Conservation (phyloP, 1,140 invertebrate genomes). For the Drosophila nasuta region DNA sequence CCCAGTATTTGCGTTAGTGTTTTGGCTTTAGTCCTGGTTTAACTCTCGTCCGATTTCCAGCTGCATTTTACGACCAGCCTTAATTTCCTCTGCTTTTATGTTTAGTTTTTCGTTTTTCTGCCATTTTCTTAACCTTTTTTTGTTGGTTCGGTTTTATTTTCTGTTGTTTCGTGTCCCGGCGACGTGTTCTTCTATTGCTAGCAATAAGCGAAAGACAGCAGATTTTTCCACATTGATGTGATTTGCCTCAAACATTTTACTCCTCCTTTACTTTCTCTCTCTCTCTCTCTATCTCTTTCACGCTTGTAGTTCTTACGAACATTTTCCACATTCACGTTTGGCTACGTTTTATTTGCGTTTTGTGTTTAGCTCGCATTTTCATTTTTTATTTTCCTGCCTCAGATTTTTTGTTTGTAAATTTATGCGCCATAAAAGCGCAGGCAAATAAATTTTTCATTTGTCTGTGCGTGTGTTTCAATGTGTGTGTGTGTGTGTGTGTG, state of each 20-base stretch:
- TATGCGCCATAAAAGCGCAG: constrained; percentile 67
- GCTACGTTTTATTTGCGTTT: constrained; percentile 51
- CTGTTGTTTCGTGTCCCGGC: constrained; percentile 24
- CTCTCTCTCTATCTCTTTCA: constrained; percentile 6
- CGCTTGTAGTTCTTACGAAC: constrained; percentile 21
- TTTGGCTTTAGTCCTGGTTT: constrained; percentile 52
- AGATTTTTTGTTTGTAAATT: constrained; percentile 74
- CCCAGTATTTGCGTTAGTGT: constrained; percentile 43
- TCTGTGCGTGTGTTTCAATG: neutral
- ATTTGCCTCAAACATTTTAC: constrained; percentile 68
- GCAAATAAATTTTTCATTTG: constrained; percentile 37
- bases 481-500: too few species aligned
- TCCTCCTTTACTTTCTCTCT: constrained; percentile 25
- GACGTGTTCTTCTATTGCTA: constrained; percentile 67
- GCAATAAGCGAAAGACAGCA: constrained; percentile 61
- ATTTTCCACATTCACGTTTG: constrained; percentile 46
- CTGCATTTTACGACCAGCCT: constrained; percentile 63
- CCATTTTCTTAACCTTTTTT: constrained; percentile 2
- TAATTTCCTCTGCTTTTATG: constrained; percentile 64
- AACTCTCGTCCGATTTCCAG: constrained; percentile 37
- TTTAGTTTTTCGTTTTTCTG: constrained; percentile 30
- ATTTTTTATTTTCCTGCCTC: constrained; percentile 67
- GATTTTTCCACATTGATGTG: constrained; percentile 77
- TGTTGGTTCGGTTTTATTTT: constrained; percentile 3
- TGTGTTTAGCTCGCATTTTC: constrained; percentile 55